These are phyloP conservation scores for Listronotus oregonensis DNA, from an alignment of 1,140 invertebrate species.

Conservation along the genomic window DNA sequence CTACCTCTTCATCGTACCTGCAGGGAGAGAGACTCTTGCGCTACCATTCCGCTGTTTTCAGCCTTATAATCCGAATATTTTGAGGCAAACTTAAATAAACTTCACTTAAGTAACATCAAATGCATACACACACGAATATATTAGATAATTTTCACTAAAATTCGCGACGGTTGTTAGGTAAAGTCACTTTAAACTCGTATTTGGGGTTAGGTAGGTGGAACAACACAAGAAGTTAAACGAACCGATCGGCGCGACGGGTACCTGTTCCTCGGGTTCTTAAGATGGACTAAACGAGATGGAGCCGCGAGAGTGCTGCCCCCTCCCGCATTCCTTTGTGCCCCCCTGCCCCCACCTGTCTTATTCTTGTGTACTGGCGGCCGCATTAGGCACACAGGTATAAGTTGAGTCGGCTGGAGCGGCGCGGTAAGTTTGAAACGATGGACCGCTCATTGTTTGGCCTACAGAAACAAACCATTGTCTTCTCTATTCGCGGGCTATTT, in stretches of 20 bases:
- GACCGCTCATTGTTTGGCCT: slow-evolving; percentile 44
- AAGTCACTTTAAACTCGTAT: slow-evolving; percentile 21
- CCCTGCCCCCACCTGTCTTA: slow-evolving; percentile 45
- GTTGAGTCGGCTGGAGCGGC: slow-evolving; percentile 20
- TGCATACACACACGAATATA: slow-evolving; percentile 18
- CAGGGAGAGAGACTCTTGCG: slow-evolving; percentile 22
- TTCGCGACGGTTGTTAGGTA: neutral
- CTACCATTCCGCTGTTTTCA: slow-evolving; percentile 12
- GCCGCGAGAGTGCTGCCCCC: slow-evolving; percentile 48
- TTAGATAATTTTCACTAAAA: neutral
- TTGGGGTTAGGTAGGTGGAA: slow-evolving; percentile 29
- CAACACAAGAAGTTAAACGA: slow-evolving; percentile 34
- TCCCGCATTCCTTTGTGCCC: slow-evolving; percentile 52
- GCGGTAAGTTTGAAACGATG: slow-evolving; percentile 51
- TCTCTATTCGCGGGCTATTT: slow-evolving; percentile 48
- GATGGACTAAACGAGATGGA: slow-evolving; percentile 50
- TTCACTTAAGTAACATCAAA: slow-evolving; percentile 15
- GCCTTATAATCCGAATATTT: slow-evolving; percentile 18
- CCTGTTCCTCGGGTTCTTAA: slow-evolving; percentile 44
- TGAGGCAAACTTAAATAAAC: neutral
- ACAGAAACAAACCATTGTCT: slow-evolving; percentile 53
- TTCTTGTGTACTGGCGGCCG: slow-evolving; percentile 28
- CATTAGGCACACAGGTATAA: slow-evolving; percentile 35
- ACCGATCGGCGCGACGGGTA: slow-evolving; percentile 33
- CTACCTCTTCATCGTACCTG: slow-evolving; percentile 19